These are phyloP conservation scores for Amphilophus citrinellus DNA, from an alignment of 2,113 vertebrate genomes.

Conservation along the genomic window DNA sequence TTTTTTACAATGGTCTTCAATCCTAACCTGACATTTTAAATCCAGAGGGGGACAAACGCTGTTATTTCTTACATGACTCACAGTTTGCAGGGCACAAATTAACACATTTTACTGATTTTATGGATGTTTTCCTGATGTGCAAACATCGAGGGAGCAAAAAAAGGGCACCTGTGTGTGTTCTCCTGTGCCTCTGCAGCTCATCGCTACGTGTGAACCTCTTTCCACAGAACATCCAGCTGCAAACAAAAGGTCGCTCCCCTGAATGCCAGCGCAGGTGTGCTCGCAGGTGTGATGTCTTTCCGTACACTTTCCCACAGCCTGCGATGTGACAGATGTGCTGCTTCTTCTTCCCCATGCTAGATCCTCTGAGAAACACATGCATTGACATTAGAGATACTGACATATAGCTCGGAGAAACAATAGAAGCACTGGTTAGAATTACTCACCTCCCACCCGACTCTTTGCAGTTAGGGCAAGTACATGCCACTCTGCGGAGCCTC, in stretches of 20 bases:
- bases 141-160: slow-evolving; percentile 44
- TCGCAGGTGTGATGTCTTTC: slow-evolving; percentile 98
- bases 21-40: slow-evolving; percentile 46
- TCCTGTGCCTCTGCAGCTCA: slow-evolving; percentile 97
- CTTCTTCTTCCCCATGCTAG: slow-evolving; percentile 96
- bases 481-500: slow-evolving; percentile 95
- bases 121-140: slow-evolving; percentile 53
- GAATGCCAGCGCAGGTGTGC: slow-evolving; percentile 99
- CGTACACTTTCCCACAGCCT: slow-evolving; percentile 98
- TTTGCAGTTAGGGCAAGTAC: slow-evolving; percentile 99
- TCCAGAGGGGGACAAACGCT: slow-evolving; percentile 6
- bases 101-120: slow-evolving; percentile 56
- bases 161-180: slow-evolving; percentile 95
- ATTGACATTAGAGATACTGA: not conserved
- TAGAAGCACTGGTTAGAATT: not conserved
- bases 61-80: slow-evolving; percentile 43
- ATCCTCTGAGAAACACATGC: slow-evolving; percentile 85
- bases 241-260: slow-evolving; percentile 97
- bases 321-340: slow-evolving; percentile 98
- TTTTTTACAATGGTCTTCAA: slow-evolving; percentile 3
- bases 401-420: not conserved
- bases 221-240: slow-evolving; percentile 99
- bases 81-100: slow-evolving; percentile 49
- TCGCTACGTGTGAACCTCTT: slow-evolving; percentile 99
- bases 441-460: slow-evolving; percentile 96